phyloP scores from a whole-genome alignment of 2,888 invertebrate species.

The Limenitis camilla region DNA sequence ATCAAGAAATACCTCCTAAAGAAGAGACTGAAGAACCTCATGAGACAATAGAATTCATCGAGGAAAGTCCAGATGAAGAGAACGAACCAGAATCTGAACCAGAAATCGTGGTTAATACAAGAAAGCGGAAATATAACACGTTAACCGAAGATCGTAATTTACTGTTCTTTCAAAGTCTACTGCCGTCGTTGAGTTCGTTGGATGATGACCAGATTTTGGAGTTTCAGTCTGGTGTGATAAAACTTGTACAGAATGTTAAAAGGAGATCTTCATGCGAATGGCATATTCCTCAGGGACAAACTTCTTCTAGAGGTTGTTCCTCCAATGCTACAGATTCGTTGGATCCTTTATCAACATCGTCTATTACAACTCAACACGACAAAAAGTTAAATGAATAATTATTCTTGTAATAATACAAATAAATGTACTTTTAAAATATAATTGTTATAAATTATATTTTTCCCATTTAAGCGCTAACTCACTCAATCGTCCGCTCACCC shows the following conservation, averaged over 20 bases:
- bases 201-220: conserved; percentile 26
- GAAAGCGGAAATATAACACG: not conserved
- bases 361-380: too few species aligned
- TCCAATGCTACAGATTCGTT: too few species aligned
- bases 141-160: not conserved
- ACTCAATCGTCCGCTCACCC: too few species aligned
- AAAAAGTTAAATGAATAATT: too few species aligned
- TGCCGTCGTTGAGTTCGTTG: conserved; percentile 20
- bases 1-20: not conserved
- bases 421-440: too few species aligned
- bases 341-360: too few species aligned
- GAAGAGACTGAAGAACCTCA: not conserved
- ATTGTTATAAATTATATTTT: too few species aligned
- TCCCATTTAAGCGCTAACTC: too few species aligned
- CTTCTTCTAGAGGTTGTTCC: too few species aligned
- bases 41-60: not conserved
- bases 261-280: not conserved
- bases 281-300: too few species aligned
- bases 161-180: conserved; percentile 18
- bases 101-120: not conserved
- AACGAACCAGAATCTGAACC: not conserved
- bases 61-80: not conserved
- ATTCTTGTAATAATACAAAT: too few species aligned
- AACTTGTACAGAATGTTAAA: conserved; percentile 27
- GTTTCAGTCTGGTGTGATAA: conserved; percentile 27